phyloP scores from a whole-genome alignment of 2,888 invertebrate genomes.

The Spodoptera littoralis region DNA sequence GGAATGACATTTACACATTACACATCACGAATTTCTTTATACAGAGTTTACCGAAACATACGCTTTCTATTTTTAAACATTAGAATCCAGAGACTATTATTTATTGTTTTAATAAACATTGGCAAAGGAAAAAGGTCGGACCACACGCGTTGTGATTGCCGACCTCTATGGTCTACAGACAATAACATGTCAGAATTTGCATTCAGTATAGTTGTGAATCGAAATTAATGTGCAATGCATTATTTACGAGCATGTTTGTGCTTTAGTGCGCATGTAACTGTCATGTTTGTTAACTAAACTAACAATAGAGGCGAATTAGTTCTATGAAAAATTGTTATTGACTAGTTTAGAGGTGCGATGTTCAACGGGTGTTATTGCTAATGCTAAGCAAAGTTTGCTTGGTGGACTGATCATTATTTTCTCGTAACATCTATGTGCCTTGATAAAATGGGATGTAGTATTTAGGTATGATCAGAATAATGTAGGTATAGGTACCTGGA shows the following conservation, averaged over 20 bases:
- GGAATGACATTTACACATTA: slow-evolving; percentile 3
- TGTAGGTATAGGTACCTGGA: no score
- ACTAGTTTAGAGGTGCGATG: no score
- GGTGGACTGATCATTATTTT: no score
- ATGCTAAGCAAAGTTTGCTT: no score
- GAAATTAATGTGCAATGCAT: slow-evolving; percentile 17
- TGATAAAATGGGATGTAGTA: no score
- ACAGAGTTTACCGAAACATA: background rate
- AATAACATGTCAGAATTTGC: slow-evolving; percentile 38
- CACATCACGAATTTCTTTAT: background rate
- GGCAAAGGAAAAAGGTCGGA: slow-evolving; percentile 32
- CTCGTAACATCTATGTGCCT: no score
- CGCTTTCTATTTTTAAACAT: slow-evolving; percentile 4
- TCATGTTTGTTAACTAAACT: background rate
- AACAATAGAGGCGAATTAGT: no score
- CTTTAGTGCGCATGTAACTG: background rate
- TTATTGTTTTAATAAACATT: slow-evolving; percentile 17
- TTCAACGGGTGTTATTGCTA: no score
- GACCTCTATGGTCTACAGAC: slow-evolving; percentile 32
- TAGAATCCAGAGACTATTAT: slow-evolving; percentile 4
- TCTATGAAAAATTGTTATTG: no score
- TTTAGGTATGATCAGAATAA: no score
- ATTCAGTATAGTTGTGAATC: slow-evolving; percentile 22
- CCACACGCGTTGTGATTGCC: slow-evolving; percentile 34
- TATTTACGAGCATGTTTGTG: slow-evolving; percentile 4